Conservation (phyloP, 35 echinoderm and acorn worm genomes). For the Hemicentrotus pulcherrimus region DNA sequence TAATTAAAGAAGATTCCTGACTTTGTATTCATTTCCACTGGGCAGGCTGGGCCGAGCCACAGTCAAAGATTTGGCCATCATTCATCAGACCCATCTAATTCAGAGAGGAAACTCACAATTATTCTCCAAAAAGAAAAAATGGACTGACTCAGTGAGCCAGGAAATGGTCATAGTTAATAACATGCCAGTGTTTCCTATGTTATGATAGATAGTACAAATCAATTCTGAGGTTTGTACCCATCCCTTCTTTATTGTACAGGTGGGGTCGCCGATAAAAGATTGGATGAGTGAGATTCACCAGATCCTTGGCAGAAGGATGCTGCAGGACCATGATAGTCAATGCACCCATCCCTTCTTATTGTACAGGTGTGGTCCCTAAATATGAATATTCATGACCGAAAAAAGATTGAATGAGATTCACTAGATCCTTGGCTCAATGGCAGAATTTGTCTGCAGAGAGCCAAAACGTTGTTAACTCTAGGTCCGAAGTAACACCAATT, state of each 20-base stretch:
- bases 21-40: background rate
- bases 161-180: slow-evolving; percentile 42
- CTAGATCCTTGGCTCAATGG: too few relatives aligned
- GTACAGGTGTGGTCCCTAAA: too few relatives aligned
- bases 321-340: too few relatives aligned
- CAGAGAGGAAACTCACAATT: slow-evolving; percentile 35
- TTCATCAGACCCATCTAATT: background rate
- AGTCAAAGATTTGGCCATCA: background rate
- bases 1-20: background rate
- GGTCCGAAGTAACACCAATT: too few relatives aligned
- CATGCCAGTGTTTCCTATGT: slow-evolving; percentile 25
- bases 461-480: too few relatives aligned
- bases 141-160: slow-evolving; percentile 37
- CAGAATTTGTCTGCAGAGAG: too few relatives aligned
- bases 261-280: slow-evolving; percentile 12
- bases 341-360: too few relatives aligned
- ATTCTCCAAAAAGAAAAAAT: slow-evolving; percentile 27
- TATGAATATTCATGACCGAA: too few relatives aligned
- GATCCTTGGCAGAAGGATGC: too few relatives aligned
- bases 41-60: background rate
- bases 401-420: too few relatives aligned
- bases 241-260: slow-evolving; percentile 23
- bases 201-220: slow-evolving; percentile 22
- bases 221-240: background rate
- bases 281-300: background rate